These are phyloP conservation scores for Stegana nigrithorax DNA, from an alignment of 2,888 invertebrate genomes.

Conservation along the genomic window DNA sequence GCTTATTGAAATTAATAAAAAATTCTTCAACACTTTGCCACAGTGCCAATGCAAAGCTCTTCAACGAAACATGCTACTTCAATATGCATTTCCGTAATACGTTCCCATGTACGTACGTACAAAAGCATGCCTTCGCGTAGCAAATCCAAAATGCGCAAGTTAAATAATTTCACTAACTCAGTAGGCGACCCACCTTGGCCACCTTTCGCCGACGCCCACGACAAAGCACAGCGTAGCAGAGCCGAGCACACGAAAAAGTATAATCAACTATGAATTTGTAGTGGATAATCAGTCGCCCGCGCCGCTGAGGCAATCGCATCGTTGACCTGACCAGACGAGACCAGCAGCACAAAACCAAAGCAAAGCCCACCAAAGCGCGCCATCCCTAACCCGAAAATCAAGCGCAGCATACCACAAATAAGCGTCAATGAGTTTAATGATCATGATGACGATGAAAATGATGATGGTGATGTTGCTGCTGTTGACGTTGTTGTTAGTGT, in stretches of 20 bases:
- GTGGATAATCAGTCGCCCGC: slow-evolving; percentile 62
- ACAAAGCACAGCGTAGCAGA: no score
- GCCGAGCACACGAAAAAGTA: slow-evolving; percentile 52
- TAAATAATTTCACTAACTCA: not conserved
- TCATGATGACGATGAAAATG: not conserved
- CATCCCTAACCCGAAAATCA: slow-evolving; percentile 1
- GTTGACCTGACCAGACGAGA: no score
- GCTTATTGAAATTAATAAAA: no score
- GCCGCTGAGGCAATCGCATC: no score
- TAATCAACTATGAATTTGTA: slow-evolving; percentile 61
- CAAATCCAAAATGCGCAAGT: slow-evolving; percentile 1
- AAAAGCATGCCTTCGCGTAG: not conserved
- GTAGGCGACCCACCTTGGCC: no score
- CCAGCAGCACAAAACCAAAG: slow-evolving; percentile 8
- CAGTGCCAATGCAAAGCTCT: no score
- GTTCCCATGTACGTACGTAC: no score
- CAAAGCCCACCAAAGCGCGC: not conserved
- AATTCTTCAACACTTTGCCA: no score
- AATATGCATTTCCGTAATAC: no score
- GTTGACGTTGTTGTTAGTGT: not conserved
- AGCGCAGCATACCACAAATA: slow-evolving; percentile 9
- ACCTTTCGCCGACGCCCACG: no score
- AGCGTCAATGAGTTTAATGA: not conserved
- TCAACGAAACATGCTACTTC: no score
- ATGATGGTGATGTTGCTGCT: slow-evolving; percentile 6